A percentile compares a stretch with the other conserved stretches of the same genome.
Conservation (phyloP, 2,113 vertebrate genomes). For the Triplophysa tibetana region DNA sequence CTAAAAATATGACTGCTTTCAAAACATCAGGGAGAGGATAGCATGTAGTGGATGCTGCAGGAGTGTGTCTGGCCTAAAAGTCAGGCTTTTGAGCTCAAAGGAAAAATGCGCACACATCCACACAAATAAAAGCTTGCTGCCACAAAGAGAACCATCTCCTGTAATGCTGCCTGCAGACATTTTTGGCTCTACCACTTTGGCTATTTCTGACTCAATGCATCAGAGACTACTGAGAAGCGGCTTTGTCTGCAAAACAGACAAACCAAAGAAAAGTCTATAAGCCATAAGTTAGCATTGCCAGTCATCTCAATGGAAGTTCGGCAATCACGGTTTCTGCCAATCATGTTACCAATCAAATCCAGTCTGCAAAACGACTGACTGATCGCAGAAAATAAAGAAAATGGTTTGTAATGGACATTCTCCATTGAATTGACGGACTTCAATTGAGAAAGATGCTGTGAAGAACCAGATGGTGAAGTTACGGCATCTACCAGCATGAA, state of each 20-base stretch:
- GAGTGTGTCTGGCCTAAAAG: conserved; percentile 20
- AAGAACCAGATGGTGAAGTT: no score
- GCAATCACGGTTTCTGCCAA: no score
- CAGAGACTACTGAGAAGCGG: background rate
- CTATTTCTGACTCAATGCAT: conserved; percentile 61
- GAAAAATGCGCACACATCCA: conserved; percentile 29
- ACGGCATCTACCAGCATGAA: no score
- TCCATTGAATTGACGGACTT: no score
- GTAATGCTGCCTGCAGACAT: conserved; percentile 57
- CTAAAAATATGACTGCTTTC: conserved; percentile 34
- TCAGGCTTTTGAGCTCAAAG: conserved; percentile 23
- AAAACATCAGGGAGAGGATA: conserved; percentile 32
- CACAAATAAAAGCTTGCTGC: conserved; percentile 38
- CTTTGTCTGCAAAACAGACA: conserved; percentile 52
- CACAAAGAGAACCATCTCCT: conserved; percentile 32
- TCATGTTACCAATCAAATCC: no score
- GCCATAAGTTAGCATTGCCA: no score
- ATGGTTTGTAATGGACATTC: no score
- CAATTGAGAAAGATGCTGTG: no score
- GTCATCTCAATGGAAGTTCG: no score
- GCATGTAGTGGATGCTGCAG: conserved; percentile 27
- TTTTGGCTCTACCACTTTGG: conserved; percentile 56
- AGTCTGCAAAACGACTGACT: no score
- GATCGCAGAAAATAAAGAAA: no score
- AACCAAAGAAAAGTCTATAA: conserved; percentile 9